These are phyloP conservation scores for Brachionus koreanus DNA, from an alignment of 1,140 invertebrate genomes.

Conservation along the genomic window DNA sequence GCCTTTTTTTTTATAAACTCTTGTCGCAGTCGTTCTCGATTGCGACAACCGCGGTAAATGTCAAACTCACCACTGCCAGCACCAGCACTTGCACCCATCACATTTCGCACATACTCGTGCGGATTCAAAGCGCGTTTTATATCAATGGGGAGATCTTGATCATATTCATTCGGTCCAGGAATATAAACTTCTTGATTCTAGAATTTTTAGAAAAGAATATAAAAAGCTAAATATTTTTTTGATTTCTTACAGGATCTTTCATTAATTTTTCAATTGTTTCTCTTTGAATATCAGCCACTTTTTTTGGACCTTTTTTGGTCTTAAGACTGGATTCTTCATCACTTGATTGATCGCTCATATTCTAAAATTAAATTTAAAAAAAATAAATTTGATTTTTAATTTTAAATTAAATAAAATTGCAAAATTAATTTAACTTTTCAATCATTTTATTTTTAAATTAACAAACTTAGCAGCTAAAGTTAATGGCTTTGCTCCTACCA, in stretches of 20 bases:
- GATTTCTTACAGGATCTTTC: constrained; percentile 16
- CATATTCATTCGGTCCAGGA: constrained; percentile 76
- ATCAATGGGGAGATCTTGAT: constrained; percentile 62
- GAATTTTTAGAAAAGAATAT: not conserved
- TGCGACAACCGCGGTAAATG: constrained; percentile 85
- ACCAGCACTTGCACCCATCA: constrained; percentile 92
- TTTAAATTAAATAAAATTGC: no score
- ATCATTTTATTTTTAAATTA: no score
- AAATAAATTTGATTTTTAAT: not conserved
- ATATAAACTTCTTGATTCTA: constrained; percentile 80
- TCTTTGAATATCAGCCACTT: not conserved
- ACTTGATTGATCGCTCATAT: constrained; percentile 8
- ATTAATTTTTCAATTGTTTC: constrained; percentile 33
- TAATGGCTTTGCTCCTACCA: no score
- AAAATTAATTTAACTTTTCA: no score
- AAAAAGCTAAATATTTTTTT: not conserved
- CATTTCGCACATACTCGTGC: constrained; percentile 91
- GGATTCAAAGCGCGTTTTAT: constrained; percentile 59
- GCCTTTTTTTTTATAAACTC: constrained; percentile 63
- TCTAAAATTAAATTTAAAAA: not conserved
- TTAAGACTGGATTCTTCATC: not conserved
- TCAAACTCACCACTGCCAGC: constrained; percentile 97
- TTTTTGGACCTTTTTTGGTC: not conserved
- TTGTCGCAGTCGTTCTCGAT: constrained; percentile 90
- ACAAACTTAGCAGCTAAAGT: no score